phyloP scores from a whole-genome alignment of 1,140 invertebrate species.

The Penaeus chinensis region DNA sequence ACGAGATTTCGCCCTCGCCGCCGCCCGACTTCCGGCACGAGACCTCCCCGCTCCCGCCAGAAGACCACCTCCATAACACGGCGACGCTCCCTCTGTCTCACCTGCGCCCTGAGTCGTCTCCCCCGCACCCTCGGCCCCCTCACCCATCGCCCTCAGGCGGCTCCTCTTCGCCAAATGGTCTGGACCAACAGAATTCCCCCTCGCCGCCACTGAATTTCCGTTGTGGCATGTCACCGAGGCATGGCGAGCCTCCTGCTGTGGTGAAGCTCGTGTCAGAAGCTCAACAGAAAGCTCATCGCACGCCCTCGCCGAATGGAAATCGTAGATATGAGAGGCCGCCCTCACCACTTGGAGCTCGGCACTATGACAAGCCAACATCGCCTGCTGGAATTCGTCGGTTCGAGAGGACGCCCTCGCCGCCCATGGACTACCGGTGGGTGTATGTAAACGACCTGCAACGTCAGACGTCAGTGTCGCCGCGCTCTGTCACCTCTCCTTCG shows the following conservation, averaged over 20 bases:
- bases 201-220: constrained; percentile 45
- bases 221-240: background rate
- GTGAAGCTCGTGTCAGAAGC: background rate
- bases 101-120: background rate
- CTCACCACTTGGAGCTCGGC: background rate
- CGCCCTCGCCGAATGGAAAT: too few relatives aligned
- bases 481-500: constrained; percentile 39
- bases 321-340: too few relatives aligned
- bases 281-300: too few relatives aligned
- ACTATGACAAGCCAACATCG: constrained; percentile 6
- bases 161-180: constrained; percentile 7
- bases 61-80: constrained; percentile 32
- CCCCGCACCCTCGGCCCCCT: background rate
- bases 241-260: background rate
- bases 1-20: constrained; percentile 50
- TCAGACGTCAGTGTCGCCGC: constrained; percentile 33
- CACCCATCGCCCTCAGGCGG: constrained; percentile 6
- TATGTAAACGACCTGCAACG: constrained; percentile 51
- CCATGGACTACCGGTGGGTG: constrained; percentile 42
- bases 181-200: constrained; percentile 22
- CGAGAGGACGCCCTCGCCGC: constrained; percentile 44
- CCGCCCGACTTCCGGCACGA: constrained; percentile 52
- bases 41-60: constrained; percentile 43
- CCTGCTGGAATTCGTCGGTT: background rate
- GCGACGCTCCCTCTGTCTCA: constrained; percentile 43